Conservation (phyloP, 2,797 vertebrate genomes). For the Chelon labrosus region DNA sequence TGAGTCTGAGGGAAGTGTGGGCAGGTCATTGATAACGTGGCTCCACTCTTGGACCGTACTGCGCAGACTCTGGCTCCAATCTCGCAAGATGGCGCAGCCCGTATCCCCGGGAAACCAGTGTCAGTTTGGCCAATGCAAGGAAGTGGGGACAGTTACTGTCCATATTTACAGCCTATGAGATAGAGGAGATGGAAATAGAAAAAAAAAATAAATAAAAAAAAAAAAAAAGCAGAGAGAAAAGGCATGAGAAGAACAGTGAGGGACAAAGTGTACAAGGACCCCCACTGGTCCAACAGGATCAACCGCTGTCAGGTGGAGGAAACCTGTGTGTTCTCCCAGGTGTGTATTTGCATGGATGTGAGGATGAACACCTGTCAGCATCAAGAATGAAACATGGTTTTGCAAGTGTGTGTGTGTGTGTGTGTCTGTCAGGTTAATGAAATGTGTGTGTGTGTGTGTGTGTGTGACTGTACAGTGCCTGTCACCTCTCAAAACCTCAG, state of each 20-base stretch:
- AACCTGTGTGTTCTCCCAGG: constrained; percentile 13
- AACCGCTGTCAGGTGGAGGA: constrained; percentile 33
- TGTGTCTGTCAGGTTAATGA: constrained; percentile 12
- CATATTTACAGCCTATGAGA: too few relatives aligned
- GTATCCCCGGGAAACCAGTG: too few relatives aligned
- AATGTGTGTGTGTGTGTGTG: background rate
- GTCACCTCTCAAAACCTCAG: constrained; percentile 19
- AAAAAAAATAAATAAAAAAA: too few relatives aligned
- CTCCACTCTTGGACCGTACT: too few relatives aligned
- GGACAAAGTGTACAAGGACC: constrained; percentile 2
- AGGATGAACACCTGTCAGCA: constrained; percentile 50
- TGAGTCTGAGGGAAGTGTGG: too few relatives aligned
- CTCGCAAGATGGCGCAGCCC: too few relatives aligned
- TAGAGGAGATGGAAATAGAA: too few relatives aligned
- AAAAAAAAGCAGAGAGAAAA: constrained; percentile 3
- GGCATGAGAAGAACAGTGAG: constrained; percentile 1
- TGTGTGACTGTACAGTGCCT: constrained; percentile 40
- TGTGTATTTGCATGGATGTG: constrained; percentile 44
- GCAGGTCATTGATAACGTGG: too few relatives aligned
- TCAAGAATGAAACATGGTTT: constrained; percentile 29
- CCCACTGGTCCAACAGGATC: constrained; percentile 46
- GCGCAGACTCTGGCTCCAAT: too few relatives aligned
- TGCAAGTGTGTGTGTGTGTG: constrained; percentile 1
- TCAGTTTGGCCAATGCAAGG: too few relatives aligned
- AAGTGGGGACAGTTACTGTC: too few relatives aligned